These are phyloP conservation scores for Leptinotarsa peninsularis DNA, from an alignment of 2,888 invertebrate genomes.

Conservation along the genomic window DNA sequence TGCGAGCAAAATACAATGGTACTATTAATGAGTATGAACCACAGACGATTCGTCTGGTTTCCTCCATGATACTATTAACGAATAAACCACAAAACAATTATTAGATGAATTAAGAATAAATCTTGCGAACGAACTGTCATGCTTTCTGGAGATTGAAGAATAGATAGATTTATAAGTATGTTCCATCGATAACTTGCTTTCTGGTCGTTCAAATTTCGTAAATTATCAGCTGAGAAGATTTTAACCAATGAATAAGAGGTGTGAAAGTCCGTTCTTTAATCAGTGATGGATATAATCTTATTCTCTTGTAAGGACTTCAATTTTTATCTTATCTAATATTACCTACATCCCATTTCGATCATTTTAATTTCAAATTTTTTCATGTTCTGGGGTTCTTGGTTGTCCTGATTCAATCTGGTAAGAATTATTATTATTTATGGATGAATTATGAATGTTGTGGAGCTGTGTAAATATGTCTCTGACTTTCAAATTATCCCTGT, in stretches of 20 bases:
- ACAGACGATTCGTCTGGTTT: neutral
- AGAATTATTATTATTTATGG: conserved; percentile 3
- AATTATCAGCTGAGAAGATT: neutral
- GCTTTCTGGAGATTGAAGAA: too few species aligned
- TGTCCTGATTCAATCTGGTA: conserved; percentile 8
- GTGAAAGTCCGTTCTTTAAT: conserved; percentile 12
- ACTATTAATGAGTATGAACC: neutral
- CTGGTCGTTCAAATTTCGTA: neutral
- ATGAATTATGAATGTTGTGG: neutral
- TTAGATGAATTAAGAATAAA: too few species aligned
- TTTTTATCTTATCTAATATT: conserved; percentile 5
- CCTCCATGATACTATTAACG: neutral
- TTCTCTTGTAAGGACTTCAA: neutral
- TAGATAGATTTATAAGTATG: too few species aligned
- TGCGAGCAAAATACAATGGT: neutral
- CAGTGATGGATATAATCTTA: neutral
- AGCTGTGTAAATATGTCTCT: neutral
- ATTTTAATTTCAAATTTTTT: conserved; percentile 18
- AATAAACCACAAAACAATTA: neutral
- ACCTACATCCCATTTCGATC: conserved; percentile 1
- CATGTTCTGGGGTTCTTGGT: conserved; percentile 4
- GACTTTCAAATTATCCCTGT: too few species aligned
- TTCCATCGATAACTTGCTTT: neutral
- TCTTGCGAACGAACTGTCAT: too few species aligned
- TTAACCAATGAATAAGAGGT: conserved; percentile 1